Evolutionary conservation across 2,888 invertebrate species (phyloP), one percentile per base, ranked within the genome.

Genomic region (Adela reaumurella): DNA sequence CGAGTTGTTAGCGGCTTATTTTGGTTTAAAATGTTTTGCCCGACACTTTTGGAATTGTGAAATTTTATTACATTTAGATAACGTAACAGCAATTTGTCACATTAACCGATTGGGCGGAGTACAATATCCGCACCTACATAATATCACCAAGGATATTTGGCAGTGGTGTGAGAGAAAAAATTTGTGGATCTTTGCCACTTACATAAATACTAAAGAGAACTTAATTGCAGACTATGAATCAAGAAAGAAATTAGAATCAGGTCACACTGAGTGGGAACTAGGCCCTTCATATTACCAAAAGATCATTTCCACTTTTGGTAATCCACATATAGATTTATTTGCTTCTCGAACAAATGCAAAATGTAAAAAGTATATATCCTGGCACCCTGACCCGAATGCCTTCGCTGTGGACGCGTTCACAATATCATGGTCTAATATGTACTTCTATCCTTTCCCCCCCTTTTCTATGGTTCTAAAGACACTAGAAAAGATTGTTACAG

Each of bases 71-170:
- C 19, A 58, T 18, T 43, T 52, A 24, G 59, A 57, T 47, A 59
- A 57, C 45, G 54, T 56, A 8, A 57, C 56, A 11, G 56, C 56
- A 2, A 49, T 56, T 6, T 48, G 54, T 17, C 56, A 54, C 46
- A 53, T 58, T 16, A 58, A 57, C 50, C 47, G 50, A 47, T 57
- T 55, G 55, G 55, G 56, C 5, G 49, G 53, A 29, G 48, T 58
- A 3, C 49, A 55, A 45, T 57, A 52, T 48, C 46, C 46, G 0
- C 49, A 56, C 6, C 50, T 59, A 17, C 53, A 56, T 46, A 29
- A 45, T 20, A 19, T 61, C 41, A 47, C 56, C n/a, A 50, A 53
- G 18, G 46, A 57, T 16, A 59, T 64, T 43, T 59, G 56, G 57
- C 44, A 52, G 17, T 50, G 50, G 46, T 50, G 50, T 45, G 48